Conservation (phyloP, 1,140 invertebrate species). For the Brachionus manjavacas region DNA sequence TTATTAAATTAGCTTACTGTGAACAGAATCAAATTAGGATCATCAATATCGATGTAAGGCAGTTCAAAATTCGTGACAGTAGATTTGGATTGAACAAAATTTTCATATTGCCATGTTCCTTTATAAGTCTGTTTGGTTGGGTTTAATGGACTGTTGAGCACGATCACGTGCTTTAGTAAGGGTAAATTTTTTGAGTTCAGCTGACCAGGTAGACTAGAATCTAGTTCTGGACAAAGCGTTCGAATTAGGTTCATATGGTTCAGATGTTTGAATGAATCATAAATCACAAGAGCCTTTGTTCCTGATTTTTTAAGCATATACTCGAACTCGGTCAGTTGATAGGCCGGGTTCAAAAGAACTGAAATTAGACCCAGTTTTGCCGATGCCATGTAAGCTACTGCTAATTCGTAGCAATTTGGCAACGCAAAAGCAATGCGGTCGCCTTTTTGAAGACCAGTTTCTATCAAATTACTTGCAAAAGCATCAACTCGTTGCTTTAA, state of each 20-base stretch:
- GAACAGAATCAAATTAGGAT: constrained; percentile 31
- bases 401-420: constrained; percentile 26
- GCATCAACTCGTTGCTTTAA: constrained; percentile 31
- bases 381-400: background rate
- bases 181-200: background rate
- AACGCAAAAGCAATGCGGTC: constrained; percentile 33
- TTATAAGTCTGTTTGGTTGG: constrained; percentile 10
- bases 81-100: constrained; percentile 13
- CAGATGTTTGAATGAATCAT: constrained; percentile 23
- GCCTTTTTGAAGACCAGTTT: constrained; percentile 11
- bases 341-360: constrained; percentile 30
- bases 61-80: background rate
- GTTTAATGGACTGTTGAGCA: background rate
- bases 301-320: background rate
- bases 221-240: constrained; percentile 2
- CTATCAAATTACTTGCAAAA: background rate
- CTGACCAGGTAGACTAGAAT: background rate
- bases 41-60: constrained; percentile 33
- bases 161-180: constrained; percentile 3
- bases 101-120: constrained; percentile 3
- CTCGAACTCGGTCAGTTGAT: constrained; percentile 26
- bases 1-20: background rate
- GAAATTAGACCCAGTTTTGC: constrained; percentile 18
- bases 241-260: background rate
- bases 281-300: constrained; percentile 12